Conservation (phyloP, 92 coral and sea anemone genomes). For the Actinernus sp. region DNA sequence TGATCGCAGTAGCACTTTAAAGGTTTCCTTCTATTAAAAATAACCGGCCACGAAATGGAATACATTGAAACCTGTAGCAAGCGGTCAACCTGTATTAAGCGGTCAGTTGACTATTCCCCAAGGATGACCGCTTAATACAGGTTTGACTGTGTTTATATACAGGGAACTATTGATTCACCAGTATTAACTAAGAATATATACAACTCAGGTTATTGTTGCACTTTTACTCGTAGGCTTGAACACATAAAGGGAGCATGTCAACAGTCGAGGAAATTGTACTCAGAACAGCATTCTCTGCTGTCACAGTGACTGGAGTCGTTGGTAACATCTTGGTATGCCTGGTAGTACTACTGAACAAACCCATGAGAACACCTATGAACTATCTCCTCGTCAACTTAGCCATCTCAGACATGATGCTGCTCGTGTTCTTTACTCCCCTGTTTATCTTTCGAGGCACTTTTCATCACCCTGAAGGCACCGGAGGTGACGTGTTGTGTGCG, state of each 20-base stretch:
- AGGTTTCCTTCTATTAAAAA: too few relatives aligned
- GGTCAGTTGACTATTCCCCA: too few relatives aligned
- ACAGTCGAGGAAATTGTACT: slow-evolving; percentile 7
- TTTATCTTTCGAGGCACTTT: slow-evolving; percentile 36
- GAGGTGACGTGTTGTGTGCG: slow-evolving; percentile 39
- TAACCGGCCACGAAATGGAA: too few relatives aligned
- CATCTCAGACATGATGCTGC: slow-evolving; percentile 46
- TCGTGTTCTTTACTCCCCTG: slow-evolving; percentile 29
- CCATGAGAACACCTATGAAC: slow-evolving; percentile 66
- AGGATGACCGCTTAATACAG: too few relatives aligned
- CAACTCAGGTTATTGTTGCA: too few relatives aligned
- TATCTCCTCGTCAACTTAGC: slow-evolving; percentile 61
- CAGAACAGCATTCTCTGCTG: slow-evolving; percentile 18
- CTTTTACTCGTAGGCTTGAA: background rate
- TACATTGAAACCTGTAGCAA: too few relatives aligned
- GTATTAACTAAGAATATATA: too few relatives aligned
- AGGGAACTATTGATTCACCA: too few relatives aligned
- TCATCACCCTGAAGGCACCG: slow-evolving; percentile 51
- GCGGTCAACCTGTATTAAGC: too few relatives aligned
- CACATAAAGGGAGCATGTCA: background rate
- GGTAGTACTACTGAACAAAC: slow-evolving; percentile 36
- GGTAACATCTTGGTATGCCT: slow-evolving; percentile 53
- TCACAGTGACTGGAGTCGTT: slow-evolving; percentile 19
- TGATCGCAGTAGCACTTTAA: too few relatives aligned
- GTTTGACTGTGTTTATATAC: too few relatives aligned